phyloP scores from a whole-genome alignment of 1,140 invertebrate species.

The Cyclargus thomasi region DNA sequence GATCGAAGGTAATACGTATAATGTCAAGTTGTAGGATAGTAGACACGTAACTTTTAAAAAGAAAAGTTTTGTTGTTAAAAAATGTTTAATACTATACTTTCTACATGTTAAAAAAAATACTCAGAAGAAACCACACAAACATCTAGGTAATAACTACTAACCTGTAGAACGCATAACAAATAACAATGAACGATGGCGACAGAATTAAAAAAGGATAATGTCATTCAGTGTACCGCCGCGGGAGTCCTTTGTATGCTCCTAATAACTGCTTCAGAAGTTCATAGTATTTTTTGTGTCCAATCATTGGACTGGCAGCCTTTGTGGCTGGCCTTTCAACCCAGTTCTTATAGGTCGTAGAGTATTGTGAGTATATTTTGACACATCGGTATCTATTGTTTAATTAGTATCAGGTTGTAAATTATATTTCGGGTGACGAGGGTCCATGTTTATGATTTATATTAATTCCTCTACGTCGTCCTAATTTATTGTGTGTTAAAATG shows the following conservation, averaged over 20 bases:
- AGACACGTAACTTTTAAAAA: too few species aligned
- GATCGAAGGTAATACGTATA: too few species aligned
- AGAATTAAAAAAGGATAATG: slow-evolving; percentile 53
- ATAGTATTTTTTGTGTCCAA: slow-evolving; percentile 61
- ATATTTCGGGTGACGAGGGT: slow-evolving; percentile 47
- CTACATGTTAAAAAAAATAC: too few species aligned
- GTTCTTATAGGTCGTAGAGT: slow-evolving; percentile 45
- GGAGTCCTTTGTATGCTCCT: slow-evolving; percentile 46
- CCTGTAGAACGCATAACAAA: neutral
- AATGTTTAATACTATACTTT: too few species aligned
- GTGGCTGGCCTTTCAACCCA: slow-evolving; percentile 35
- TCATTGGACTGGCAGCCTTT: slow-evolving; percentile 52
- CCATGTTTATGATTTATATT: slow-evolving; percentile 58
- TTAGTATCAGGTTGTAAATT: slow-evolving; percentile 58
- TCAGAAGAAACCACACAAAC: neutral
- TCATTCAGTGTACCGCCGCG: slow-evolving; percentile 48
- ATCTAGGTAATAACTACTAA: neutral
- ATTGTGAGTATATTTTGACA: slow-evolving; percentile 64
- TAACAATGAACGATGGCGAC: slow-evolving; percentile 37
- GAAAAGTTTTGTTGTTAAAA: too few species aligned
- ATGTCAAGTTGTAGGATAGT: too few species aligned
- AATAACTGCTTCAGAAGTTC: slow-evolving; percentile 70
- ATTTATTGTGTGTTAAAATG: slow-evolving; percentile 18
- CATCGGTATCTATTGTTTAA: slow-evolving; percentile 60
- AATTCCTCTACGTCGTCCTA: slow-evolving; percentile 24